Evolutionary conservation across 2,797 vertebrate genomes (phyloP).

Genomic region (Gymnothorax javanicus): DNA sequence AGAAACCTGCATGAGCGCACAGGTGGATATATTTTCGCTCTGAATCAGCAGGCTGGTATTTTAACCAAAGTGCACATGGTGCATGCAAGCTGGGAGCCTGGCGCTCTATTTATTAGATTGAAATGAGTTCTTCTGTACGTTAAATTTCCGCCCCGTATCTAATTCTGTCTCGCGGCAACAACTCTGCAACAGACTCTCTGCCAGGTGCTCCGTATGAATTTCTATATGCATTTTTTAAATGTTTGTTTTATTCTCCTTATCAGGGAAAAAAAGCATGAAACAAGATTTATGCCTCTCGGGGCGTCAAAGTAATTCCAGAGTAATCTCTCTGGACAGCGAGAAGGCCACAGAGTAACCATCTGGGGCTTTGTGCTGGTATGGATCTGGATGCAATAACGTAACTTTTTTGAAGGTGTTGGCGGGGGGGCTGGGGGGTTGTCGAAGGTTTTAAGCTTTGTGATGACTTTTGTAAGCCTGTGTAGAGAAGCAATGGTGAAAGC

Average conservation of each 20-base stretch:
- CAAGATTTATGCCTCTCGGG: constrained; percentile 27
- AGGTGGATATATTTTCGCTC: not conserved
- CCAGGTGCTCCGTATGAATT: constrained; percentile 1
- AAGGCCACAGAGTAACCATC: not conserved
- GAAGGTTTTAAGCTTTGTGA: constrained; percentile 22
- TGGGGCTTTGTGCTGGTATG: too few species aligned
- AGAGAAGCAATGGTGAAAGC: not conserved
- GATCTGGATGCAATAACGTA: not conserved
- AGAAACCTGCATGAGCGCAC: not conserved
- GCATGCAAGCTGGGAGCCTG: not conserved
- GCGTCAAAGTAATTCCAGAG: constrained; percentile 25
- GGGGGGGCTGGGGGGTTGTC: not conserved
- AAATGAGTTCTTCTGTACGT: constrained; percentile 3
- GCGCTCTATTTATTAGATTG: constrained; percentile 19
- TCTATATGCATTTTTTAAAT: not conserved
- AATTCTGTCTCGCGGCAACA: constrained; percentile 5
- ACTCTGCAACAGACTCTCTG: not conserved
- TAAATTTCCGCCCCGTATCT: not conserved
- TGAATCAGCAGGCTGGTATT: not conserved
- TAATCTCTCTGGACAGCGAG: constrained; percentile 19
- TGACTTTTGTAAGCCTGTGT: not conserved
- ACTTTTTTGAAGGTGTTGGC: not conserved
- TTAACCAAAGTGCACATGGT: not conserved
- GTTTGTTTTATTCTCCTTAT: constrained; percentile 28
- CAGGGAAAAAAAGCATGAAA: constrained; percentile 26